Percentiles rank a stretch among this genome's conserved stretches.
phyloP scores from a whole-genome alignment of 2,797 vertebrate genomes.

The Oreonectes daqikongensis region DNA sequence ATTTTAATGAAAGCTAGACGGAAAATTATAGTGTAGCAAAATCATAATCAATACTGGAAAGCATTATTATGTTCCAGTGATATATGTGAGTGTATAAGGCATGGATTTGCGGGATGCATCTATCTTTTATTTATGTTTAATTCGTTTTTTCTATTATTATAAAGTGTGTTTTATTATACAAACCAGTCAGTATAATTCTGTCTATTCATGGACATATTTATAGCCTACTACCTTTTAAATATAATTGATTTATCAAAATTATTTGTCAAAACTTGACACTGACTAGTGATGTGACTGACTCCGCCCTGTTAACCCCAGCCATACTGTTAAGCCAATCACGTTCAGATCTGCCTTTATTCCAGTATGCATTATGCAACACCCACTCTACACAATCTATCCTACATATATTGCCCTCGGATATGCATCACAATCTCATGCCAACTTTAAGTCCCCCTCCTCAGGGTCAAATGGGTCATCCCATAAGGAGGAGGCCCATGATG shows the following conservation, averaged over 20 bases:
- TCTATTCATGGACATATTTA: neutral
- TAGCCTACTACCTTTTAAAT: too few species aligned
- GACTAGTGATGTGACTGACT: too few species aligned
- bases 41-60: slow-evolving; percentile 33
- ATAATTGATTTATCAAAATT: neutral
- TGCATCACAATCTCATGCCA: too few species aligned
- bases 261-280: neutral
- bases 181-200: neutral
- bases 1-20: slow-evolving; percentile 13
- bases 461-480: neutral
- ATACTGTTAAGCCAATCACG: too few species aligned
- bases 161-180: neutral
- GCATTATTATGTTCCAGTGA: slow-evolving; percentile 35
- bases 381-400: too few species aligned
- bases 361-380: too few species aligned
- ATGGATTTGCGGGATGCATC: slow-evolving; percentile 7
- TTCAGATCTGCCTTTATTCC: too few species aligned
- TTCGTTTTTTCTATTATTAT: slow-evolving; percentile 20
- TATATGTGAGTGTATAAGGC: slow-evolving; percentile 7
- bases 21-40: slow-evolving; percentile 24
- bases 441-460: too few species aligned
- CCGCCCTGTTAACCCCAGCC: too few species aligned
- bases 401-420: too few species aligned
- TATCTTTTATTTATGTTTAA: slow-evolving; percentile 20
- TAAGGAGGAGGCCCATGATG: neutral